Evolutionary conservation across 2,888 invertebrate genomes (phyloP).

Genomic region (Chirona hameri): DNA sequence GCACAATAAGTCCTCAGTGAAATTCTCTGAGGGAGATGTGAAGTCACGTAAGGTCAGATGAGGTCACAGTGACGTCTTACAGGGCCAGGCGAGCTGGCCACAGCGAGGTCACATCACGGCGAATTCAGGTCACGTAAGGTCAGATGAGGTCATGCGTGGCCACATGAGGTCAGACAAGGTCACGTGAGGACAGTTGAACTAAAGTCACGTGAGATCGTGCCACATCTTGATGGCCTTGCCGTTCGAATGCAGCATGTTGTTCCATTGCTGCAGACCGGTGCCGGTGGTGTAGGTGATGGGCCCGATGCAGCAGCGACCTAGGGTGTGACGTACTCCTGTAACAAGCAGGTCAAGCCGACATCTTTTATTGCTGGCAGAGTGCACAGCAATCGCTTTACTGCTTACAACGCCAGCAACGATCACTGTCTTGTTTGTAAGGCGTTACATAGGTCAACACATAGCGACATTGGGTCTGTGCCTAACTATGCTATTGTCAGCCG

Average conservation of each 20-base stretch:
- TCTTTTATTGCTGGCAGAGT: no score
- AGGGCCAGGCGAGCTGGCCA: not conserved
- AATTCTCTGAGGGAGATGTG: no score
- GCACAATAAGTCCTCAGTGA: no score
- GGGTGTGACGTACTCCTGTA: not conserved
- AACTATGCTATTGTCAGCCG: no score
- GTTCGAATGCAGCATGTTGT: slow-evolving; percentile 5
- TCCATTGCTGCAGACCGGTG: not conserved
- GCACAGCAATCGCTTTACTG: no score
- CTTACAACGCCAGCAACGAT: no score
- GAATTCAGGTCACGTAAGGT: not conserved
- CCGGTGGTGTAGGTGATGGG: slow-evolving; percentile 1
- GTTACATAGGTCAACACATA: no score
- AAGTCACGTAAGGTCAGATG: no score
- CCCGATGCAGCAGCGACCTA: not conserved
- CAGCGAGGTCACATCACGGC: not conserved
- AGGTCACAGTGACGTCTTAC: no score
- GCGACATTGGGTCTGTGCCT: no score
- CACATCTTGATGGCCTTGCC: slow-evolving; percentile 13
- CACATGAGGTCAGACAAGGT: not conserved
- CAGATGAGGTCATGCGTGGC: not conserved
- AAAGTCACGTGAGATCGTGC: not conserved
- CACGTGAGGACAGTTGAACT: not conserved
- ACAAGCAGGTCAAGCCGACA: not conserved
- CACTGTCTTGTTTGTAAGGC: no score